phyloP scores from a whole-genome alignment of 2,797 vertebrate genomes.

The Tamandua tetradactyla region DNA sequence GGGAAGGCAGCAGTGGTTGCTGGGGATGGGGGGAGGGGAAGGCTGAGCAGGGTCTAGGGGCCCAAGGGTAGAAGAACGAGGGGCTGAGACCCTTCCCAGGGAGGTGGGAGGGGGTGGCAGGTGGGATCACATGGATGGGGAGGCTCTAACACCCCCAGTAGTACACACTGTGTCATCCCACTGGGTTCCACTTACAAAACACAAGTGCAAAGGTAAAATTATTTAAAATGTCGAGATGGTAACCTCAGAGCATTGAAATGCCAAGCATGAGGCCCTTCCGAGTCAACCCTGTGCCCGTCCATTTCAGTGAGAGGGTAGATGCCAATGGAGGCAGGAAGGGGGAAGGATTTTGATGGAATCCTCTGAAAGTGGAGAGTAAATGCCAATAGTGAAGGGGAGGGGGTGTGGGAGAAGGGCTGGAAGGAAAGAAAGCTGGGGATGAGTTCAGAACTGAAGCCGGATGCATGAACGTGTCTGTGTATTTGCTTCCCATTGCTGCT shows the following conservation, averaged over 20 bases:
- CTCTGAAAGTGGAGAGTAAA: background rate
- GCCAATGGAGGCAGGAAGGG: background rate
- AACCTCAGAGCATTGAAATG: background rate
- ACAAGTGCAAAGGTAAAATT: background rate
- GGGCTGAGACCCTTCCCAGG: background rate
- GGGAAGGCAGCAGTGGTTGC: background rate
- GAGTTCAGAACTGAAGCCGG: background rate
- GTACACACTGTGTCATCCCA: rapidly evolving
- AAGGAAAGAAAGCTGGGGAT: background rate
- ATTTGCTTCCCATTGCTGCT: background rate
- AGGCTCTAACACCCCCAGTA: background rate
- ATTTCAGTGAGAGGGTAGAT: background rate
- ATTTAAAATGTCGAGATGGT: background rate
- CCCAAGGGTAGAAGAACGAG: background rate
- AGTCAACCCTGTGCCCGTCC: background rate
- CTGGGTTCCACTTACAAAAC: background rate
- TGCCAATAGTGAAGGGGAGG: background rate
- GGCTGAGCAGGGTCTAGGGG: background rate
- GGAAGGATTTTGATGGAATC: background rate
- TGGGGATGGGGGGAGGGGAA: background rate
- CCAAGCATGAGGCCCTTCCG: background rate
- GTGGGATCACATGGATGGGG: rapidly evolving
- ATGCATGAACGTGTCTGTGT: rapidly evolving
- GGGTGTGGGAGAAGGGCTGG: background rate
- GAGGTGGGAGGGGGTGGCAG: background rate